Evolutionary conservation across 2,113 vertebrate species (phyloP), one percentile per base, ranked within the genome.

Genomic region (Sebastes schlegelii): DNA sequence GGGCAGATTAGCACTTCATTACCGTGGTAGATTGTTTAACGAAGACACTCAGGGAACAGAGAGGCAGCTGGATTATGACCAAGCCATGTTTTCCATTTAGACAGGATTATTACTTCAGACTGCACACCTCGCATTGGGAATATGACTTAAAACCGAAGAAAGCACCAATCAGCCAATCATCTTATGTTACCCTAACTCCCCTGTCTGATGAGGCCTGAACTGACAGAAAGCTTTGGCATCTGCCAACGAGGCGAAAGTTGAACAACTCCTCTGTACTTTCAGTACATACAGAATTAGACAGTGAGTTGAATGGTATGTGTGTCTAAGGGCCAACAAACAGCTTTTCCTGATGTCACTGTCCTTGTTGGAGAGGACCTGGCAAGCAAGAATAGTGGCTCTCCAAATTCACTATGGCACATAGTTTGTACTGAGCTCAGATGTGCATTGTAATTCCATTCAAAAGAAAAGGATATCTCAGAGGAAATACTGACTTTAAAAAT

Each of bases 1-100:
- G 88, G 90, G 88, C 86, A 92, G 91, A 94, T 92, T 91, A 93
- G 88, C 89, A 88, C 87, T 92, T 92, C 88, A 94, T 93, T 94
- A 92, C 83, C 88, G 83, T 71, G 86, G 57, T 84, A 92, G 92
- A 93, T 92, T 93, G 90, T 92, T 92, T 90, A 92, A 93, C 82
- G 83, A 79, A 92, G 86, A 91, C 92, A 92, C 92, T 87, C 67
- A 66, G 87, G 90, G 88, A 93, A 90, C 70, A 69, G 85, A 90
- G 86, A 91, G 87, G 87, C 90, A 92, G 88, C 88, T 92, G 91
- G 92, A 94, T 94, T 93, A 93, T 86, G 84, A 88, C 88, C 89
- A 86, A 89, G 86, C 81, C 90, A 90, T 93, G 92, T 90, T 93
- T 93, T 92, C 84, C 90, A 94, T 93, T 93, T 92, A 90, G 86